A percentile compares a stretch with the other conserved stretches of the same genome.
phyloP scores from a whole-genome alignment of 64 coral and sea anemone genomes.

The Stylophora pistillata region DNA sequence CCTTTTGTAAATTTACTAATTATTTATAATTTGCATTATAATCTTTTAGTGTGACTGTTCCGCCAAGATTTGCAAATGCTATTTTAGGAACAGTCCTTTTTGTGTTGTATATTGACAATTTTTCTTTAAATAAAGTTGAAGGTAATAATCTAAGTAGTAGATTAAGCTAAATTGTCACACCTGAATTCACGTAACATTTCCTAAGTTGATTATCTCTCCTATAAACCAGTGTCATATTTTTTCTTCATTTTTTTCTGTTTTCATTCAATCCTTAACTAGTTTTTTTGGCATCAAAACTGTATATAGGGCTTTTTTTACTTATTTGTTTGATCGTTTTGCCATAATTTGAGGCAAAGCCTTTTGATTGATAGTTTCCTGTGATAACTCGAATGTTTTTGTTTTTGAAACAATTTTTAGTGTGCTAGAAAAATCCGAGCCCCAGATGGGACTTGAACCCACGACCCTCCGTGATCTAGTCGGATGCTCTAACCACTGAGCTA shows the following conservation, averaged over 20 bases:
- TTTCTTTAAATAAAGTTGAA: no score
- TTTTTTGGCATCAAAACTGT: background rate
- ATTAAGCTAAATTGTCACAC: no score
- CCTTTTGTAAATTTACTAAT: background rate
- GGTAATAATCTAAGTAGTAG: no score
- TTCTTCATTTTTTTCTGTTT: background rate
- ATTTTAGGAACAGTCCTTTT: background rate
- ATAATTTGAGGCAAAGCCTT: background rate
- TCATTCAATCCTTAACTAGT: background rate
- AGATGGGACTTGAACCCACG: no score
- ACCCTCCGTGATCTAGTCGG: no score
- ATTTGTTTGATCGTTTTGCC: background rate
- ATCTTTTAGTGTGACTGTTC: background rate
- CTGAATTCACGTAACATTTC: no score
- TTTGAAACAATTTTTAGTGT: no score
- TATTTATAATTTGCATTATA: background rate
- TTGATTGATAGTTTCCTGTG: background rate
- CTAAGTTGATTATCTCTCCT: background rate
- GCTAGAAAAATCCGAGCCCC: no score
- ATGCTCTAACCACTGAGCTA: no score
- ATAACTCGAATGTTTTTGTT: background rate
- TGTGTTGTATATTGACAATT: constrained; percentile 8
- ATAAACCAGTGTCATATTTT: background rate
- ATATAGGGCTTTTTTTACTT: background rate
- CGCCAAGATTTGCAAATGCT: background rate